These are phyloP conservation scores for Pseudolaguvia tuberculata DNA, from an alignment of 2,113 vertebrate species.

Conservation along the genomic window DNA sequence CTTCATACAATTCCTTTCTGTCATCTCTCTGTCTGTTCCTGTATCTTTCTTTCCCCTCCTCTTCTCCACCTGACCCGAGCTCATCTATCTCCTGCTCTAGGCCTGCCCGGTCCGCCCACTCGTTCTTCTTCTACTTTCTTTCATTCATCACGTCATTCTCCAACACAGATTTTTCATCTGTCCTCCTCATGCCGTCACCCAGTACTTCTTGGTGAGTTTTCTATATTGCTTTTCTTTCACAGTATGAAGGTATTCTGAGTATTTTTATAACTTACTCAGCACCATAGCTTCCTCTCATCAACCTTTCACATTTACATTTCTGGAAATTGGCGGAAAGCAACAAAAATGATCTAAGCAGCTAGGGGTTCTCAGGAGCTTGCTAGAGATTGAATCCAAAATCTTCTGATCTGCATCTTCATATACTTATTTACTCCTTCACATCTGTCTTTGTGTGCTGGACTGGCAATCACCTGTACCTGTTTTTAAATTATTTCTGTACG, in stretches of 20 bases:
- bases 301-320: not conserved
- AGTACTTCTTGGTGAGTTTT: slow-evolving; percentile 18
- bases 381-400: no score
- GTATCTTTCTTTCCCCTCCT: slow-evolving; percentile 15
- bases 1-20: slow-evolving; percentile 12
- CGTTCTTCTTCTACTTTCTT: slow-evolving; percentile 37
- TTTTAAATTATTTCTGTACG: slow-evolving; percentile 9
- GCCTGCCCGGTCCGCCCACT: slow-evolving; percentile 46
- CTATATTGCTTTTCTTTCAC: not conserved
- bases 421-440: not conserved
- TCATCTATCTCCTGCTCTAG: slow-evolving; percentile 43
- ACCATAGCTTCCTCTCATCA: slow-evolving; percentile 13
- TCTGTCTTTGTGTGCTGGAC: not conserved
- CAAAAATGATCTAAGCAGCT: no score
- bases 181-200: slow-evolving; percentile 28
- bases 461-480: slow-evolving; percentile 17
- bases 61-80: slow-evolving; percentile 45
- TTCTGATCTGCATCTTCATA: not conserved
- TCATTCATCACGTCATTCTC: slow-evolving; percentile 45
- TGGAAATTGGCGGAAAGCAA: no score
- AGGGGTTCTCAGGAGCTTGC: no score
- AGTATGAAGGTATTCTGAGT: not conserved
- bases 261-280: not conserved
- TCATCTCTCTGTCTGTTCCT: slow-evolving; percentile 42
- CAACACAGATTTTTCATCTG: slow-evolving; percentile 31